phyloP scores from a whole-genome alignment of 2,888 invertebrate species.

The Patella ulyssiponensis region DNA sequence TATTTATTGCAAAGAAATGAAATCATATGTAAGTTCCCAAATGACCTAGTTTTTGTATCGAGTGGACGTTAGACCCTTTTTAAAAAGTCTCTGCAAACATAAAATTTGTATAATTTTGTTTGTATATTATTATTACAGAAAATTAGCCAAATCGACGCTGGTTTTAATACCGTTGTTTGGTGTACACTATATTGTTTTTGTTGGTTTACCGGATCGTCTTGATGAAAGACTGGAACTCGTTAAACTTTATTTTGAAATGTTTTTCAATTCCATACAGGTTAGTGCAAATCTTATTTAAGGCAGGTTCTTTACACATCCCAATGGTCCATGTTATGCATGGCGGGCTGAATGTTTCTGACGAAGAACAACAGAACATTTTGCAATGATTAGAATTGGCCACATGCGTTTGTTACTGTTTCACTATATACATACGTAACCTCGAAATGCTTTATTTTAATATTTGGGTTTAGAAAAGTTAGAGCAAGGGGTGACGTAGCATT shows the following conservation, averaged over 20 bases:
- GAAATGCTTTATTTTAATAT: too few relatives aligned
- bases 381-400: not conserved
- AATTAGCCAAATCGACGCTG: slow-evolving; percentile 81
- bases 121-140: slow-evolving; percentile 69
- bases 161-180: slow-evolving; percentile 82
- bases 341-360: not conserved
- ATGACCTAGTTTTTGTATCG: too few relatives aligned
- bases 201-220: slow-evolving; percentile 76
- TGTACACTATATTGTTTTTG: slow-evolving; percentile 79
- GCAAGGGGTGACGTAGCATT: too few relatives aligned
- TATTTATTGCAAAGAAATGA: too few relatives aligned
- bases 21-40: too few relatives aligned
- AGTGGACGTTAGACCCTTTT: too few relatives aligned
- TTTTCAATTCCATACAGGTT: slow-evolving; percentile 82
- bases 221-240: slow-evolving; percentile 75
- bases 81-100: too few relatives aligned
- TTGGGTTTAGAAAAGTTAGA: too few relatives aligned
- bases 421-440: too few relatives aligned
- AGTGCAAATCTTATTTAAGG: not conserved
- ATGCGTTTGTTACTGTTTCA: not conserved
- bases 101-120: too few relatives aligned
- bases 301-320: too few relatives aligned
- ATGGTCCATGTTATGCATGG: too few relatives aligned
- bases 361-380: not conserved
- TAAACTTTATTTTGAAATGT: slow-evolving; percentile 79